Base-by-base conservation (phyloP, 2,797 vertebrate genomes). In the Psittacula echo region DNA sequence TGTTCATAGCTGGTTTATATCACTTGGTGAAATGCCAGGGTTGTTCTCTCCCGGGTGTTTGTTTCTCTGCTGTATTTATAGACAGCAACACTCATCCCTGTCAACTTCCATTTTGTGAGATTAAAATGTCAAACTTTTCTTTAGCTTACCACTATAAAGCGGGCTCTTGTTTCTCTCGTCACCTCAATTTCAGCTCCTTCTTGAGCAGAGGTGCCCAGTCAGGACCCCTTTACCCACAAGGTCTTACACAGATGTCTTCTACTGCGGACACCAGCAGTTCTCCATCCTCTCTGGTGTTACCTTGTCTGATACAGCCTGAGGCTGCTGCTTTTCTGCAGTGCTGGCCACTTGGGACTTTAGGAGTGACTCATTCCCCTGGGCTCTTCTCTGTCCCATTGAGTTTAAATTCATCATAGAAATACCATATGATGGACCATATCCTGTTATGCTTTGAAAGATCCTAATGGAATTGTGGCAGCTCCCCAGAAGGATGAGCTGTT, bases 41-140 rank as follows among this genome's bases (percentile, higher is more conserved):
- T 92, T 93, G 78, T 96, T 96, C 94, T 91, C 93, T 94, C 80
- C 79, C 62, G 82, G 75, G 89, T 93, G 95, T 93, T 95, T 94
- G 87, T 96, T 95, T 89, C 62, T 85, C 75, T 85, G 75, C 61
- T 90, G 42, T 96, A 96, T 96, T 97, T 97, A 96, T 94, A 96
- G 94, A 60, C 42, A 50, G 87, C 82, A 96, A 23, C 94, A 85
- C 85, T 96, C 92, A 85, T 93, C 81, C 65, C 60, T 8, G 3
- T 84, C 94, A 95, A 23, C 94, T 91, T 94, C 94, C 66, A 65
- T 93, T 91, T 91, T 93, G 47, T 51, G 51, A 74, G 22, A 83
- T 78, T 27, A 47, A 91, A 93, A 93, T 78, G 91, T 34, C 85
- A 89, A 48, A 73, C 82, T 91, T 91, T 72, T 70, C 88, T 91